Evolutionary conservation across 2,797 vertebrate genomes (phyloP), one percentile per base, ranked within the genome.

Genomic region (Rousettus madagascariensis): DNA sequence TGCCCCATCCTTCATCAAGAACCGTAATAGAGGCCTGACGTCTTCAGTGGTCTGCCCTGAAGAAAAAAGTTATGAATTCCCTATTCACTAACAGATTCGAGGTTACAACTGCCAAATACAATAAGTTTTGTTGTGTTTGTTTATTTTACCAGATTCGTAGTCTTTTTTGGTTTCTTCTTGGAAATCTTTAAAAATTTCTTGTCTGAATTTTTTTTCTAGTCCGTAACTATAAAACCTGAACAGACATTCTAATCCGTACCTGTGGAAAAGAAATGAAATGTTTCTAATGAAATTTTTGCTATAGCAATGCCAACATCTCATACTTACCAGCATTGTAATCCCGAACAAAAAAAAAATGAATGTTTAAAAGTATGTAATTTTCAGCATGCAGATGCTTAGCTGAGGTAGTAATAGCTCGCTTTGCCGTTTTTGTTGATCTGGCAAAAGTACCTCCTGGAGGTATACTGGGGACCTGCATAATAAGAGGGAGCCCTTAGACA

Each of bases 171-270:
- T 99, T 98, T 99, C 99, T 96, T 99, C 99, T 93, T 99, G 99
- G 96, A 99, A 99, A 98, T 99, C 99, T 98, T 99, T 98, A 86
- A 99, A 99, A 97, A 99, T 98, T 95, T 99, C 99, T 96, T 98
- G 97, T 97, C 99, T 98, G 98, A 99, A 99, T 97, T 99, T 99
- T 98, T 99, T 99, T 98, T 99, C 99, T 97, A 99, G 97, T 96
- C 99, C 99, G 90, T 99, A 99, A 98, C 99, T 99, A 98, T 99
- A 99, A 98, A 99, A 99, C 92, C 99, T 98, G 98, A 99, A 99
- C 86, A 99, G 99, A 97, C 99, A 99, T 97, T 99, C 99, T 98
- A 99, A 98, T 51, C 99, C 99, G 0, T 99, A 99, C 98, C 99
- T 99, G 96, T 36, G 91, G 72, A 71, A 51, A 96, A 12, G 74